Percentiles rank a stretch among this genome's conserved stretches.
phyloP scores from a whole-genome alignment of 2,797 vertebrate genomes.

The Tachyglossus aculeatus region DNA sequence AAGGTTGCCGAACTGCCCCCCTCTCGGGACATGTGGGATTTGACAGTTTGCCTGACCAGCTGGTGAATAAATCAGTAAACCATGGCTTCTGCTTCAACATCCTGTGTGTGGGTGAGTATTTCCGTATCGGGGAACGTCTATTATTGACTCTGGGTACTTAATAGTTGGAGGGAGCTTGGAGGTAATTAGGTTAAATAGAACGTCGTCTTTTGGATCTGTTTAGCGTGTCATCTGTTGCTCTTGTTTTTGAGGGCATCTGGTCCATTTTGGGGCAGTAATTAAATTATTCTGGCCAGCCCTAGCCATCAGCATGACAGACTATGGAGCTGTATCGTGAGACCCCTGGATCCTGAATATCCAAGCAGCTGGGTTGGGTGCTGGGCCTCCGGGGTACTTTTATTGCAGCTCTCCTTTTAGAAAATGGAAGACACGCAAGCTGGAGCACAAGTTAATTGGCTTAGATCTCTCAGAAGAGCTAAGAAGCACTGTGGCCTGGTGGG shows the following conservation, averaged over 20 bases:
- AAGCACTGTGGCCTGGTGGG: too few species aligned
- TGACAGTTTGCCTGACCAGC: conserved; percentile 99
- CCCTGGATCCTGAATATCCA: conserved; percentile 22
- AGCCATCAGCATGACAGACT: neutral
- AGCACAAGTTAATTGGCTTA: neutral
- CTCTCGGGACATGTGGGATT: conserved; percentile 97
- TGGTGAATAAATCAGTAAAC: conserved; percentile 98
- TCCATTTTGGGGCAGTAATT: conserved; percentile 31
- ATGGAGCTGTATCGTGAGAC: neutral
- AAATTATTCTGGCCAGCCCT: conserved; percentile 26
- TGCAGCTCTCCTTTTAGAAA: neutral
- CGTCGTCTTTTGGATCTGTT: conserved; percentile 49
- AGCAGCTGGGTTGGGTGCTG: neutral
- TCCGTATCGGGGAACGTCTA: conserved; percentile 69
- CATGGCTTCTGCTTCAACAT: conserved; percentile 99
- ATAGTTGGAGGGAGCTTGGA: conserved; percentile 58
- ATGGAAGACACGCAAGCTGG: neutral
- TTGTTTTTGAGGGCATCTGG: conserved; percentile 19
- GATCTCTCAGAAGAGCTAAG: neutral
- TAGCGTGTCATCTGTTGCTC: neutral
- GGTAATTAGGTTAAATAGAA: conserved; percentile 62
- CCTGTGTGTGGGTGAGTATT: conserved; percentile 97
- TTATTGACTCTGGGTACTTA: conserved; percentile 59
- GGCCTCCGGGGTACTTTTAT: conserved; percentile 7
- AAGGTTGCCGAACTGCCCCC: conserved; percentile 91